Evolutionary conservation across 2,113 vertebrate species (phyloP), one percentile per base, ranked within the genome.

Genomic region (Cairina moschata): DNA sequence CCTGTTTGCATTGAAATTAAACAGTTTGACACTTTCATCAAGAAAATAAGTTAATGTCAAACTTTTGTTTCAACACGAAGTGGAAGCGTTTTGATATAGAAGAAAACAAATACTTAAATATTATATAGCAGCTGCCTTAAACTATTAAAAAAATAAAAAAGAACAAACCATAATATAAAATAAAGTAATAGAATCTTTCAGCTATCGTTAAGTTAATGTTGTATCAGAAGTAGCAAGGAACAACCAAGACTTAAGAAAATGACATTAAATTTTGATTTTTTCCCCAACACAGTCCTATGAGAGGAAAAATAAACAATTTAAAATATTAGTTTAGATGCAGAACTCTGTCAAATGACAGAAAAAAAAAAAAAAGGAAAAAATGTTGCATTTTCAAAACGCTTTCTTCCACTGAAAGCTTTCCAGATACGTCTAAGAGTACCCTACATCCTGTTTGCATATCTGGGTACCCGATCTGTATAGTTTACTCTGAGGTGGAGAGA

Each of bases 31-130:
- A 75, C 46, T 72, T 90, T 82, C 66, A 75, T 58, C 52, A 88
- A 62, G 54, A 86, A n/a, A 91, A 36, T 66, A 91, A 89, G 40
- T 73, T 73, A 90, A 76, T 60, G 48, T 68, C 87, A 95, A 91
- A 69, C 31, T 92, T 90, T 44, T 59, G 17, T 86, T 93, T 91
- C 48, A 76, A 62, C n/a, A 79, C 17, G 58, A 65, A 78, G 46
- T 54, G 20, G 40, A 92, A 63, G 54, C 73, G 87, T 84, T 75
- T 91, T 93, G 52, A 71, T 84, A 34, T n/a, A 71, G 44, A 59
- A 86, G 44, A 59, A 86, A 81, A 73, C 34, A 88, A 92, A 67
- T 81, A 86, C 88, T 78, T 78, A 59, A 89, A 55, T 83, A 54
- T 85, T 82, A 44, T 69, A 11, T 55, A 62, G 40, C 71, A 76